These are phyloP conservation scores for Nerophis lumbriciformis DNA, from an alignment of 2,113 vertebrate species.

Conservation along the genomic window DNA sequence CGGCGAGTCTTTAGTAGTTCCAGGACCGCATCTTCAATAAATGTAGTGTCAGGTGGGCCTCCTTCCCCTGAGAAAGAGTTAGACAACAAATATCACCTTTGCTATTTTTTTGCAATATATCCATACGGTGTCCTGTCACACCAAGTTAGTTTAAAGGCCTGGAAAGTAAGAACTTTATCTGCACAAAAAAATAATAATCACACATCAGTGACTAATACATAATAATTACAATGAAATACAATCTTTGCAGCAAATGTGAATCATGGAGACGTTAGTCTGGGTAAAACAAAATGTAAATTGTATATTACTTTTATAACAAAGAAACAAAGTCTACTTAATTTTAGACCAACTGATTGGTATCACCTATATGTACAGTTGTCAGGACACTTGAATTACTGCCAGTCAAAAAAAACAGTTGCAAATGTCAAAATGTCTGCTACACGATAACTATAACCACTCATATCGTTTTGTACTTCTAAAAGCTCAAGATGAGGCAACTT, in stretches of 20 bases:
- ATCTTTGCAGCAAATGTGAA: too few relatives aligned
- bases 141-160: too few relatives aligned
- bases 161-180: too few relatives aligned
- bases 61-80: slow-evolving; percentile 77
- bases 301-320: neutral
- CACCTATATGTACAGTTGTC: slow-evolving; percentile 10
- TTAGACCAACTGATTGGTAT: slow-evolving; percentile 3
- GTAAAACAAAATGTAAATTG: neutral
- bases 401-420: too few relatives aligned
- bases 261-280: neutral
- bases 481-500: slow-evolving; percentile 18
- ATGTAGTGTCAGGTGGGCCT: slow-evolving; percentile 92
- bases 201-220: too few relatives aligned
- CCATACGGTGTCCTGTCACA: neutral
- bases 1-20: slow-evolving; percentile 96
- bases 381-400: too few relatives aligned
- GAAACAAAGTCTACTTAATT: slow-evolving; percentile 11
- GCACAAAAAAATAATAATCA: too few relatives aligned
- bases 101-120: slow-evolving; percentile 1
- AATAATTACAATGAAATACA: too few relatives aligned
- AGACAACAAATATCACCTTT: neutral
- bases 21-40: slow-evolving; percentile 97
- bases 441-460: too few relatives aligned
- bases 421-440: too few relatives aligned
- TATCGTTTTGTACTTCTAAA: slow-evolving; percentile 1